Evolutionary conservation across 2,888 invertebrate species (phyloP), one percentile per base, ranked within the genome.

Genomic region (Rhogogaster chlorosoma): DNA sequence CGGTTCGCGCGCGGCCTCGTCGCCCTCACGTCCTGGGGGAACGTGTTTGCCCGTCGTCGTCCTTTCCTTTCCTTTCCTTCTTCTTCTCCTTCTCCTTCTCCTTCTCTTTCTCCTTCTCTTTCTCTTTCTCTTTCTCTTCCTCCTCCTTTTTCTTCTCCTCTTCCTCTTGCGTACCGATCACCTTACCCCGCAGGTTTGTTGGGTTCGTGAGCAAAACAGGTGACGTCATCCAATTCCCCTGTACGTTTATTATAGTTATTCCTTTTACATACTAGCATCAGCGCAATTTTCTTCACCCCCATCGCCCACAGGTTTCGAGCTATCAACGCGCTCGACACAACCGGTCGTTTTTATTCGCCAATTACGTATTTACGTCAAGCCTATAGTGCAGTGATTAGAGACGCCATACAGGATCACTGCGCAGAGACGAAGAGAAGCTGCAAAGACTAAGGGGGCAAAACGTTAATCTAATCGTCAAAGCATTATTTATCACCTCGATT

Each of bases 171-270:
- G 18, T 36, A 18, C 53, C 53, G 49, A 3, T n/a, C 29, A 53
- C 29, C 77, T 22, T 45, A 57, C 67, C 82, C 38, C 53, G 78
- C 67, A 18, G 45, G 42, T 67, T 61, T 36, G 73, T 86, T 84
- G 75, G 84, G 86, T 67, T 64, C 75, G 86, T 87, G 87, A 86
- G 85, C 86, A 83, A 83, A 83, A 67, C 83, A 86, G 88, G 85
- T 91, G 91, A 91, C 91, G 90, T 91, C 91, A 91, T 88, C 86
- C 77, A 87, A 88, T 88, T 90, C 88, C 80, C 26, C 45, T 26
- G 26, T 32, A 87, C 86, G 85, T 86, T 87, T 85, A 84, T 85
- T 36, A 57, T 61, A 80, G 49, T 80, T 61, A 67, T 67, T 64
- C 67, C 64, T 64, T 45, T 45, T 67, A 45, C 45, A 38, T 45